phyloP scores from a whole-genome alignment of 2,797 vertebrate genomes.

The Enteromius fasciolatus region DNA sequence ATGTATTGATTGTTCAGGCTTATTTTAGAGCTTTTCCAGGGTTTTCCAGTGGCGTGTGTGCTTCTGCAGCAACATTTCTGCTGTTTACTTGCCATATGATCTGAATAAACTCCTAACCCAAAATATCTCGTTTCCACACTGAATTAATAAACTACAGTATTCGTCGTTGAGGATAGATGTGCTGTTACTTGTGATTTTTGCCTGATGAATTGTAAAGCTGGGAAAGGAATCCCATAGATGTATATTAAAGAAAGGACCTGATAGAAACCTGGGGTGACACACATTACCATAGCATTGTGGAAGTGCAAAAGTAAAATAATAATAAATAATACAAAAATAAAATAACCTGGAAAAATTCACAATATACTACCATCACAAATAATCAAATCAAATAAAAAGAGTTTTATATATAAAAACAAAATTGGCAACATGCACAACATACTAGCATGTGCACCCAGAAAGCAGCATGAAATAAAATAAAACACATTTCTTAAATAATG shows the following conservation, averaged over 20 bases:
- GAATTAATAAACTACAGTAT: background rate
- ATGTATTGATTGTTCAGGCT: constrained; percentile 15
- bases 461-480: background rate
- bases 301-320: background rate
- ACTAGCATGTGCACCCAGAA: background rate
- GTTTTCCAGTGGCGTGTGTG: background rate
- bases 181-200: background rate
- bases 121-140: too few relatives aligned
- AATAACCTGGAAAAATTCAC: background rate
- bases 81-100: background rate
- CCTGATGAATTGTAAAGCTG: background rate
- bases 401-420: too few relatives aligned
- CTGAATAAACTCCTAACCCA: background rate
- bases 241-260: background rate
- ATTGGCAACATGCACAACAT: background rate
- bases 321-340: background rate
- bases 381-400: background rate
- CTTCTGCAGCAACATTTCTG: background rate
- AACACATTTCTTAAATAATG: background rate
- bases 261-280: background rate
- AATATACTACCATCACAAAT: too few relatives aligned
- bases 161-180: background rate
- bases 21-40: background rate
- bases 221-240: background rate
- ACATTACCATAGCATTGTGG: background rate